Conservation (phyloP, 2,797 vertebrate genomes). For the Rhynchonycteris naso region DNA sequence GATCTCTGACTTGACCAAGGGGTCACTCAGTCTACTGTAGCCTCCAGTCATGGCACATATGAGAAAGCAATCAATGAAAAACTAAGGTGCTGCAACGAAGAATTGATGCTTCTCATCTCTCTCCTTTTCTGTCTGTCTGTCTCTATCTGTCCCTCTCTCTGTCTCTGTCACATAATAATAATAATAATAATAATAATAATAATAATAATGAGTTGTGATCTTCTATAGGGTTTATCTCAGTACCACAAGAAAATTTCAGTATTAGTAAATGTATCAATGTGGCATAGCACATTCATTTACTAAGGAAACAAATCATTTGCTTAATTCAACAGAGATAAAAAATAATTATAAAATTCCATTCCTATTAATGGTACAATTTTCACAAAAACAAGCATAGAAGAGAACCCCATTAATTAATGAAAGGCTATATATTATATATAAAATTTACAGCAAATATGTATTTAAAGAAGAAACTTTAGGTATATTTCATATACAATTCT, state of each 20-base stretch:
- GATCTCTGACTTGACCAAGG: no score
- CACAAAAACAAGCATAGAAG: not conserved
- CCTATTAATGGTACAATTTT: not conserved
- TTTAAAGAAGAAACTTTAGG: constrained; percentile 13
- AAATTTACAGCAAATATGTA: not conserved
- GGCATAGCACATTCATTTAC: not conserved
- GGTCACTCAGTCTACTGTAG: no score
- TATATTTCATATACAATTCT: constrained; percentile 6
- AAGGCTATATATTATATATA: not conserved
- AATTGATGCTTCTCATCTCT: no score
- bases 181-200: no score
- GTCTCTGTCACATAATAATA: no score
- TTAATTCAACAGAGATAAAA: not conserved
- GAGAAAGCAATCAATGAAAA: not conserved
- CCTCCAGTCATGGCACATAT: no score
- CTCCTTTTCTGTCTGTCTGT: no score
- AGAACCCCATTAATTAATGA: not conserved
- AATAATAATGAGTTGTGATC: not conserved
- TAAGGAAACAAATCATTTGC: not conserved
- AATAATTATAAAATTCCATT: constrained; percentile 20
- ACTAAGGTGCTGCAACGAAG: no score
- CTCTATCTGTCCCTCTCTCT: no score
- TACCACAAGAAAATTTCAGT: not conserved
- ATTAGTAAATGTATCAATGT: not conserved
- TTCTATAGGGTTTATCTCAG: not conserved